Evolutionary conservation across 2,888 invertebrate species (phyloP), one percentile per base, ranked within the genome.

Genomic region (Tenthredo scrophulariae): DNA sequence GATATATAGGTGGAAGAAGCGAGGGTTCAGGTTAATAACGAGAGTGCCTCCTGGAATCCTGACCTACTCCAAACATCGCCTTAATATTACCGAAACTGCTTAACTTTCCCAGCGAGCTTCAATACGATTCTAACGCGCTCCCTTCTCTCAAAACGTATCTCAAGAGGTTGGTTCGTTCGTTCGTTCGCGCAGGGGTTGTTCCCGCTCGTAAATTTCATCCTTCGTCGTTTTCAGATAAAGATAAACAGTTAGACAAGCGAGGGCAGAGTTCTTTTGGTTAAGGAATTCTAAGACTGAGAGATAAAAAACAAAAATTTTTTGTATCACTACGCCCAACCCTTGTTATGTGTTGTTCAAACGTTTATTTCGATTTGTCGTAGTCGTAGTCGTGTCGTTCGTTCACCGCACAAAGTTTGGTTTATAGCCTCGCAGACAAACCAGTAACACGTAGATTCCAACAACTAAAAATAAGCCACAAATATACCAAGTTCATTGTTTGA

Each of bases 1-100:
- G 2, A 80, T 40, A 58, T 62, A 80, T 62, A 58, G 40, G 67
- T 67, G 33, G 29, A 43, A 46, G 15, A 46, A 43, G 22, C n/a
- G 22, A 40, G 40, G 29, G 43, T 37, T 62, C 62, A 62, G 83
- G 83, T 67, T 83, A 83, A 83, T 83, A 83, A 83, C 67, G 83
- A 70, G 70, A 83, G 83, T 83, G 83, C 83, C 40, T 50, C 67
- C n/a, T 33, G 29, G 37, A 83, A 83, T 83, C 83, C 83, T 67
- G 83, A 83, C 83, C 83, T 83, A 70, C 83, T 46, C 40, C 26
- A 65, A 80, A 46, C 46, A 83, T 67, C 46, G 43, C 83, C 65
- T 67, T 83, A 70, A 67, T 70, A 83, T 83, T 70, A 70, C 18
- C 62, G 62, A 80, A 80, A 80, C 80, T 58, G 80, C 62, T 40